Conservation (phyloP, 2,888 invertebrate genomes). For the Phasia obesa region DNA sequence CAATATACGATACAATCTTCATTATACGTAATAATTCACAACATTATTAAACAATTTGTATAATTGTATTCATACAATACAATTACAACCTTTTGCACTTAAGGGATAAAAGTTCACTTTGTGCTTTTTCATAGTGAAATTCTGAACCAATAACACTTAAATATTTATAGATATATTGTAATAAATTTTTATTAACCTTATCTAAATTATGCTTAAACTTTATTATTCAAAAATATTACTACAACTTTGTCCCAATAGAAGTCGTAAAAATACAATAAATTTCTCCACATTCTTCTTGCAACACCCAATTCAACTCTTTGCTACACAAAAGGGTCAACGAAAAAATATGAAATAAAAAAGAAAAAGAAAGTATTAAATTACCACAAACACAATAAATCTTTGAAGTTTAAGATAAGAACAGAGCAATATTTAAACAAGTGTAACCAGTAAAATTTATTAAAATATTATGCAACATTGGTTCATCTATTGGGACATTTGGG, state of each 20-base stretch:
- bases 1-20: not conserved
- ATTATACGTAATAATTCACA: not conserved
- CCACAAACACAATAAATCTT: conserved; percentile 67
- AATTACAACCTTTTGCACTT: conserved; percentile 21
- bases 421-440: conserved; percentile 35
- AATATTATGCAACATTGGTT: conserved; percentile 48
- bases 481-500: conserved; percentile 23
- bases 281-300: conserved; percentile 19
- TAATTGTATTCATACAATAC: conserved; percentile 3
- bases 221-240: conserved; percentile 68
- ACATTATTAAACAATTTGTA: conserved; percentile 20
- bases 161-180: conserved; percentile 59
- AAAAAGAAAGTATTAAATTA: conserved; percentile 65
- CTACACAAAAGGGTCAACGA: conserved; percentile 55
- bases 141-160: conserved; percentile 24
- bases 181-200: conserved; percentile 68
- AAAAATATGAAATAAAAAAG: conserved; percentile 18
- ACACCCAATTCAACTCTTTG: conserved; percentile 27
- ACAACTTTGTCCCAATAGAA: conserved; percentile 63
- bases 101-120: not conserved
- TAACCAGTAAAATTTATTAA: conserved; percentile 59
- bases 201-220: conserved; percentile 66
- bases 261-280: conserved; percentile 66
- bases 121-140: not conserved
- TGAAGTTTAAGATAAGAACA: conserved; percentile 49